Evolutionary conservation across 2,113 vertebrate species (phyloP), one percentile per base, ranked within the genome.

Genomic region (Actenoides lindsayi): DNA sequence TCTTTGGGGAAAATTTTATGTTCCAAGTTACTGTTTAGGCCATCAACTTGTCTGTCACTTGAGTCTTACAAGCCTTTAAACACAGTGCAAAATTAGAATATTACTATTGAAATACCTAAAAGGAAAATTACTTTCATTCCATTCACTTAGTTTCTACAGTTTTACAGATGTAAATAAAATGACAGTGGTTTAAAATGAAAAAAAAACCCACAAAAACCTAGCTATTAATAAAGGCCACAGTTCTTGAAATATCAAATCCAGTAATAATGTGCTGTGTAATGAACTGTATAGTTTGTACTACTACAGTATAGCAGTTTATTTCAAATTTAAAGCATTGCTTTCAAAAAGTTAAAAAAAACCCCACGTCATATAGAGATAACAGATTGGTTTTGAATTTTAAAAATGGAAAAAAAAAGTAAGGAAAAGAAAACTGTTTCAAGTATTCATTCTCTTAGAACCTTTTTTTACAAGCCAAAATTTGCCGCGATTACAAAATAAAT

Each of bases 121-220:
- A 56, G 48, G 46, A 83, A 79, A 83, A 71, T 20, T 30, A 60
- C 4, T 83, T 13, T 35, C 16, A 5, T 35, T 87, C 16, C 33
- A 68, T 68, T 63, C 42, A 63, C 31, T 53, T 51, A 33, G 11
- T 48, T 78, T 28, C 64, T 60, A 75, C 16, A 84, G n/a, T 39
- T 83, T 77, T 83, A 80, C 9, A 93, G 39, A 13, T 50, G 76
- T 56, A 59, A 81, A 88, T 80, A 83, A 83, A 89, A 62, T 41
- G 7, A 68, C 46, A 68, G 10, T 50, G 18, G 4, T 83, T 86
- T 80, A 46, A 83, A 91, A 83, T 41, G 1, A 67, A 48, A 13
- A 44, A 83, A 63, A 41, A 20, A 20, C 7, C 19, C 18, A 46
- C 17, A 46, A 46, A 18, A 46, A 46, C 44, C 3, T 37, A 85